Evolutionary conservation across 2,797 vertebrate species (phyloP).

Genomic region (Neostethus bicornis): DNA sequence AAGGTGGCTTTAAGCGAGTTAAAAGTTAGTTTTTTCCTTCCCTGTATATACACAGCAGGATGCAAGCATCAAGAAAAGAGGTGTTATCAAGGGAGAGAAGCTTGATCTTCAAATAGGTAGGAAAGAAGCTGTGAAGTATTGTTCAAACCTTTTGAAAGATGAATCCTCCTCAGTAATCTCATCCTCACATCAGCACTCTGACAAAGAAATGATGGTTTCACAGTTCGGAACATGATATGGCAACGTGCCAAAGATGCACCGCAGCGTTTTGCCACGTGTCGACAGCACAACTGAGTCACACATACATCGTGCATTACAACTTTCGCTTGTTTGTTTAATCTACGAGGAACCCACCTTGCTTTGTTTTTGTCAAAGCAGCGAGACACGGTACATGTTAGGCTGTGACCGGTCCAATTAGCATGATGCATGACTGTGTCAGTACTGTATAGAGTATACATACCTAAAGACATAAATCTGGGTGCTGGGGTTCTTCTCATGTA

Average conservation of each 20-base stretch:
- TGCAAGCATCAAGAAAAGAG: constrained; percentile 19
- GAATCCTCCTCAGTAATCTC: constrained; percentile 14
- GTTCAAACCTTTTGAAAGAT: constrained; percentile 23
- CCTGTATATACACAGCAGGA: constrained; percentile 30
- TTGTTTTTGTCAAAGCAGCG: constrained; percentile 29
- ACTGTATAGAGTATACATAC: constrained; percentile 52
- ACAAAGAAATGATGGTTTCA: constrained; percentile 13
- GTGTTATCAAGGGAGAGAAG: constrained; percentile 14
- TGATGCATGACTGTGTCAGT: constrained; percentile 59
- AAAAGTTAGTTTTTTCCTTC: constrained; percentile 22
- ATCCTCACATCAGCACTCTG: constrained; percentile 15
- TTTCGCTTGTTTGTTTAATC: constrained; percentile 44
- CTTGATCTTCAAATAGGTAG: constrained; percentile 20
- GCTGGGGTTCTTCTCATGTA: constrained; percentile 22
- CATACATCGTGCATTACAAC: constrained; percentile 21
- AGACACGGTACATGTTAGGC: constrained; percentile 43
- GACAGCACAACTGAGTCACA: constrained; percentile 13
- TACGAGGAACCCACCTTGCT: constrained; percentile 10
- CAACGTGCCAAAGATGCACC: constrained; percentile 24
- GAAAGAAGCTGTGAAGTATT: constrained; percentile 11
- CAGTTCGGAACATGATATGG: constrained; percentile 29
- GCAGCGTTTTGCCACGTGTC: constrained; percentile 23
- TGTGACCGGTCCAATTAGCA: constrained; percentile 64
- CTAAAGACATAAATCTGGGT: constrained; percentile 49
- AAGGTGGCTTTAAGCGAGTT: constrained; percentile 22